Evolutionary conservation across 2,113 vertebrate genomes (phyloP), one percentile per base, ranked within the genome.

Genomic region (Strix aluco): DNA sequence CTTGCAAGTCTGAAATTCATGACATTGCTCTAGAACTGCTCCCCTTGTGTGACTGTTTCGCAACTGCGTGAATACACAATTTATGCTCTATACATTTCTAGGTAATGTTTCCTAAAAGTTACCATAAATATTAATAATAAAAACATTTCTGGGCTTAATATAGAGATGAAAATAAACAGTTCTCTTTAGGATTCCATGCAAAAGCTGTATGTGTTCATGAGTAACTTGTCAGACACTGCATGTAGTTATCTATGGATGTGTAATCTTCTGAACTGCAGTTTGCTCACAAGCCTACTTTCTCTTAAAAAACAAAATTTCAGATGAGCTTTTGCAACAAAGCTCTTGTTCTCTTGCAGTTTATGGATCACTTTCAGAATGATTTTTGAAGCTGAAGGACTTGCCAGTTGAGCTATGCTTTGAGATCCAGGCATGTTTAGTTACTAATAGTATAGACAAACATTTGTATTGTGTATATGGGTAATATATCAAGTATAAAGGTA

Each of bases 31-130:
- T 65, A 51, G 23, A 73, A 51, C 0, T 1, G 1, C 23, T 85
- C 22, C 17, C 6, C 4, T 82, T 88, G 15, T 40, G 12, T 77
- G 44, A 61, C 18, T 11, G 1, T 18, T 90, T 4, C 21, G 46
- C 9, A 46, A 1, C 5, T 58, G 8, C 0, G 1, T 49, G 30
- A 75, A 2, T 34, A n/a, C 1, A 16, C 15, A 36, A 16, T 83
- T 81, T n/a, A 49, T 49, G 6, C 1, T 34, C 11, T 34, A 2
- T 71, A 22, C 12, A 20, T 81, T 63, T 71, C 57, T 65, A 74
- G 30, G 12, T 4, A 81, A 27, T 4, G 2, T 58, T 71, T 89
- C 46, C 44, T 63, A n/a, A 20, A 80, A 54, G 11, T 51, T 88
- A 32, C 10, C 7, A 40, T 34, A 73, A 92, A 55, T 74, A 69